A percentile compares a stretch with the other conserved stretches of the same genome.
Conservation (phyloP, 2,888 invertebrate genomes). For the Folsomia manolachei region DNA sequence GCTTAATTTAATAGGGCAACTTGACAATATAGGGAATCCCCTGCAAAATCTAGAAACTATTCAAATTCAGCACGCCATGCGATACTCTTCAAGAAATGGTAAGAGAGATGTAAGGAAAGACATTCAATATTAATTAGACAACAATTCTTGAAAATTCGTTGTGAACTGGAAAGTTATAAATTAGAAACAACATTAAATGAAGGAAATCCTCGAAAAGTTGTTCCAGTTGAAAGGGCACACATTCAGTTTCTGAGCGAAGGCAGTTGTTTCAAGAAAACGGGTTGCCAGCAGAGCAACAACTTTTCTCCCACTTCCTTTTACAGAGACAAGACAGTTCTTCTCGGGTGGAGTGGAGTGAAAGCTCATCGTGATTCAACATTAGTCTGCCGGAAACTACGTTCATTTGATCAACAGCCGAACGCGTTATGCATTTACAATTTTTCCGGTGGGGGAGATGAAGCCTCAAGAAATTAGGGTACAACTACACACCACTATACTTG, state of each 20-base stretch:
- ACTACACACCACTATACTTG: neutral
- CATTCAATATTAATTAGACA: neutral
- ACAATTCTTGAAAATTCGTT: neutral
- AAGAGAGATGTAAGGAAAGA: too few species aligned
- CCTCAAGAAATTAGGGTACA: neutral
- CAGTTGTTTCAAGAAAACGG: neutral
- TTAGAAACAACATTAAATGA: constrained; percentile 1
- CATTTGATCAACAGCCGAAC: constrained; percentile 50
- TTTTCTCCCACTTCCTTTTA: constrained; percentile 7
- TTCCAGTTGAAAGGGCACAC: neutral
- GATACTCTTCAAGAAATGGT: too few species aligned
- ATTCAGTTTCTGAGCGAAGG: neutral
- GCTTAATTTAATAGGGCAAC: neutral
- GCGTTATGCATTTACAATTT: constrained; percentile 48
- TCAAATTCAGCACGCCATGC: too few species aligned
- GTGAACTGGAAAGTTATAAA: neutral
- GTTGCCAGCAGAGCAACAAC: neutral
- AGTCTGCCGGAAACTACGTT: constrained; percentile 46
- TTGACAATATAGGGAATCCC: too few species aligned
- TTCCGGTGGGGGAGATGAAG: neutral
- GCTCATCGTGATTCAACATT: constrained; percentile 49
- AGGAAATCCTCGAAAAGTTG: neutral
- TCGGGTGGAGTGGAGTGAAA: constrained; percentile 16
- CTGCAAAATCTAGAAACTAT: too few species aligned
- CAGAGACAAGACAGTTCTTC: too few species aligned